Evolutionary conservation across 2,888 invertebrate genomes (phyloP), one percentile per base, ranked within the genome.

Genomic region (Morinoia aosen): DNA sequence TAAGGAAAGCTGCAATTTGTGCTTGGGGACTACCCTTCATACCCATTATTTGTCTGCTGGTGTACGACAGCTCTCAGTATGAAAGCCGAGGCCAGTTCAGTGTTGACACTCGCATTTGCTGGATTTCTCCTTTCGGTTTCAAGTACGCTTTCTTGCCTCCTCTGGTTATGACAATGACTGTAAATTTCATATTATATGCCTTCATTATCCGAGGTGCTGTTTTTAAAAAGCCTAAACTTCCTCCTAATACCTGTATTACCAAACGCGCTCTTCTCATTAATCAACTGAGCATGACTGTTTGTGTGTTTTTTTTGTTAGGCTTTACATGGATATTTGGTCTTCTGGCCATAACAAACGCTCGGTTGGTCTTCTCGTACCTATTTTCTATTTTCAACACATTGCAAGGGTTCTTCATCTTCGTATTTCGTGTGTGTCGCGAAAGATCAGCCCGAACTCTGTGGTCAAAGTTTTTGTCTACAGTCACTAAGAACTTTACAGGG

Each of bases 21-120:
- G 98, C 98, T 14, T 98, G 98, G 98, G 98, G 98, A 2, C 96
- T 97, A n/a, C 98, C 98, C 0, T 93, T 98, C 2, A 96, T 98
- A 95, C 98, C 98, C 4, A 98, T 98, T 0, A 96, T 97, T 0
- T 95, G 97, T 33, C 97, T 98, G n/a, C 97, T 98, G 40, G 96
- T 97, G 3, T 96, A 96, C 94, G 96, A 97, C 94, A 91, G 95
- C 19, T 93, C 96, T 12, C 64, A 96, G 25, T 96, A 96, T 61
- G 95, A 96, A 39, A 95, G 95, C 97, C 91, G 16, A n/a, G 96
- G 16, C 56, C 25, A 93, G 57, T 93, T 25, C 57, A 93, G 93
- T 48, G 57, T 93, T 25, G 93, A 16, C 33, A 93, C 93, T 10
- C 93, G 39, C 93, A 96, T 58, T 97, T 98, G 96, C 98, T 97